A percentile compares a stretch with the other conserved stretches of the same genome.
Evolutionary conservation across 2,888 invertebrate genomes (phyloP).

Genomic region (Coelinius sp.): DNA sequence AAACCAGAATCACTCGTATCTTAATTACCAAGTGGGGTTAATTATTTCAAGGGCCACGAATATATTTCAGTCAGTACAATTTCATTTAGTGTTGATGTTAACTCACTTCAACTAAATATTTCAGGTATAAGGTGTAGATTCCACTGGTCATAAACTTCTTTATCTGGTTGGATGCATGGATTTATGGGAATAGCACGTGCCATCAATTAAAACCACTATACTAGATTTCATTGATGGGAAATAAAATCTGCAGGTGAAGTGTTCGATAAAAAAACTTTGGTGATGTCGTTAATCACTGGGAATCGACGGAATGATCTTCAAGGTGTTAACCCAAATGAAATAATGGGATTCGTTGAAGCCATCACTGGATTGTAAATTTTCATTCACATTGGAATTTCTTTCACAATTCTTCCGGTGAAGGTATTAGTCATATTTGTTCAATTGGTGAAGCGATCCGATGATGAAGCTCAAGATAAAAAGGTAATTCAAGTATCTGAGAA

Average conservation of each 20-base stretch:
- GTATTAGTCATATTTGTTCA: background rate
- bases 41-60: constrained; percentile 15
- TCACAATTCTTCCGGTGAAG: too few relatives aligned
- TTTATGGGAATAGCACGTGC: background rate
- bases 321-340: background rate
- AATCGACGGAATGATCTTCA: background rate
- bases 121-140: background rate
- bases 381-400: background rate
- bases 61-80: constrained; percentile 10
- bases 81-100: constrained; percentile 19
- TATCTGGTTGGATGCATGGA: background rate
- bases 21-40: constrained; percentile 20
- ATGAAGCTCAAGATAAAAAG: background rate
- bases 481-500: background rate
- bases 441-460: background rate
- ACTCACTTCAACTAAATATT: constrained; percentile 4
- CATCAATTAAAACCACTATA: background rate
- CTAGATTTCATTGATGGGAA: background rate
- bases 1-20: constrained; percentile 18
- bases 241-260: background rate
- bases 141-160: background rate
- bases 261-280: background rate
- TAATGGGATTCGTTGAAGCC: too few relatives aligned
- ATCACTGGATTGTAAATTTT: too few relatives aligned
- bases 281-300: background rate